Evolutionary conservation across 2,113 vertebrate genomes (phyloP).

Genomic region (Brachionichthys hirsutus): DNA sequence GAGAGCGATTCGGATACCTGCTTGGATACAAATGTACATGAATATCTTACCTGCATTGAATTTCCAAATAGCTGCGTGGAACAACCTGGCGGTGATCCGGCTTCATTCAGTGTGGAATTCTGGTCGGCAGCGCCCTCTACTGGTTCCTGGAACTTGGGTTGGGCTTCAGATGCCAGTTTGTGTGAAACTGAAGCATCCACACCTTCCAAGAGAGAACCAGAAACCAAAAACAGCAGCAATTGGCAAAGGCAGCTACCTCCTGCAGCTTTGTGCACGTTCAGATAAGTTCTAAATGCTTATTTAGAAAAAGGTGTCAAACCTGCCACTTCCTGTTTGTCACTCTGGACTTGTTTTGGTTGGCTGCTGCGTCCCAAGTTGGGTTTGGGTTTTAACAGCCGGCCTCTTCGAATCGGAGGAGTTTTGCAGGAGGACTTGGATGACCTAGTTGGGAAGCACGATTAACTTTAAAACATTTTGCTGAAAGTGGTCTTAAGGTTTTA

Average conservation of each 20-base stretch:
- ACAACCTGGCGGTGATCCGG: neutral
- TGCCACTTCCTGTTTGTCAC: conserved; percentile 1
- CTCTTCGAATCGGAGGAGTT: conserved; percentile 31
- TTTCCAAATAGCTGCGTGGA: neutral
- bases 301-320: conserved; percentile 34
- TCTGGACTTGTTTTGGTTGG: conserved; percentile 3
- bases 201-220: neutral
- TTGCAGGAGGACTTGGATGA: conserved; percentile 22
- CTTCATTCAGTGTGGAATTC: neutral
- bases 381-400: conserved; percentile 59
- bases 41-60: conserved; percentile 29
- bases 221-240: too few species aligned
- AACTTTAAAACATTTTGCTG: neutral
- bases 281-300: too few species aligned
- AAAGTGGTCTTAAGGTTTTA: neutral
- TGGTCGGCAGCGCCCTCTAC: conserved; percentile 8
- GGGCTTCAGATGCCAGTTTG: neutral
- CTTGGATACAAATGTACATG: too few species aligned
- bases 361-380: conserved; percentile 53
- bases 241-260: too few species aligned
- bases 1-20: too few species aligned
- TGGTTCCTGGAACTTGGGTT: conserved; percentile 5
- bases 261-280: too few species aligned
- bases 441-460: neutral
- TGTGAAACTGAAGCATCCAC: neutral